Percentiles rank a stretch among this genome's conserved stretches.
phyloP scores from a whole-genome alignment of 2,797 vertebrate species.

The Phataginus tetradactyla region DNA sequence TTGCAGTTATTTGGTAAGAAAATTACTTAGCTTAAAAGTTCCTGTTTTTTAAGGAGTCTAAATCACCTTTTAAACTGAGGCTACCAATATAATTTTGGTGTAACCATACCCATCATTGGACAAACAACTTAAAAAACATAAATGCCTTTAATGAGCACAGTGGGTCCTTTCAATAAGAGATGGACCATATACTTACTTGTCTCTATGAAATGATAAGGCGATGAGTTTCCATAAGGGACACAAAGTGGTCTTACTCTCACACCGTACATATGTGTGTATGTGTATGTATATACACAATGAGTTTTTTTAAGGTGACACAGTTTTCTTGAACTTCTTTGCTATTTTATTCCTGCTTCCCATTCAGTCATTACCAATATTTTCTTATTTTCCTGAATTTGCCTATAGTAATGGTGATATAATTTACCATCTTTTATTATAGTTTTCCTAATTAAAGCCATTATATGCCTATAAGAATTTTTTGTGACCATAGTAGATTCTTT shows the following conservation, averaged over 20 bases:
- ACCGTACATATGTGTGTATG: background rate
- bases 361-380: constrained; percentile 28
- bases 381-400: background rate
- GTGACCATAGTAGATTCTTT: background rate
- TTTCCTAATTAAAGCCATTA: constrained; percentile 36
- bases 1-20: background rate
- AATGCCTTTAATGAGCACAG: background rate
- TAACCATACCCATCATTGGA: background rate
- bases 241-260: background rate
- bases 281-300: background rate
- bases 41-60: background rate
- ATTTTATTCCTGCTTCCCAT: constrained; percentile 24
- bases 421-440: background rate
- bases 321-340: constrained; percentile 37
- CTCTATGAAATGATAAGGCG: background rate
- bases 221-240: background rate
- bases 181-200: background rate
- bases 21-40: constrained; percentile 41
- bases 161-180: background rate
- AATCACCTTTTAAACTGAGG: background rate
- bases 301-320: background rate
- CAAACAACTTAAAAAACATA: background rate
- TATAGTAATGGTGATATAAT: background rate
- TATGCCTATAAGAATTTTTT: background rate
- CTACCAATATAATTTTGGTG: background rate